These are phyloP conservation scores for Euschistus heros DNA, from an alignment of 1,140 invertebrate genomes.

Conservation along the genomic window DNA sequence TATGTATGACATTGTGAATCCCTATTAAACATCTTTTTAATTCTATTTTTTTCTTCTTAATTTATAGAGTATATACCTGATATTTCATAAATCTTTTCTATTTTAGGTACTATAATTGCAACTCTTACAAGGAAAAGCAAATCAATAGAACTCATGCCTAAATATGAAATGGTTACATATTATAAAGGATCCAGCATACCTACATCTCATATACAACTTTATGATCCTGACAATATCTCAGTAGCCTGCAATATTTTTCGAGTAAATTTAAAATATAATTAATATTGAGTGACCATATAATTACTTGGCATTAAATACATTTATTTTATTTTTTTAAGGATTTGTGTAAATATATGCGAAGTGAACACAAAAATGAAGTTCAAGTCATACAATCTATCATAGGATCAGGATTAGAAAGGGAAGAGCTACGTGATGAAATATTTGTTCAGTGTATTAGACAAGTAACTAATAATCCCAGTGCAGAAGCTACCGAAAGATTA, in stretches of 20 bases:
- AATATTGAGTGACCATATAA: not conserved
- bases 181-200: constrained; percentile 80
- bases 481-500: constrained; percentile 44
- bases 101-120: constrained; percentile 65
- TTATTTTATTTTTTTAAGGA: constrained; percentile 46
- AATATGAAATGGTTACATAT: constrained; percentile 86
- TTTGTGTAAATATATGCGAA: constrained; percentile 72
- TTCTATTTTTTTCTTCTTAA: too few relatives aligned
- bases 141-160: constrained; percentile 66
- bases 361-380: constrained; percentile 70
- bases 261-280: constrained; percentile 42
- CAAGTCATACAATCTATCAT: constrained; percentile 75
- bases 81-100: not conserved
- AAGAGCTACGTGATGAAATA: constrained; percentile 81
- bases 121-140: constrained; percentile 74
- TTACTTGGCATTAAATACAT: constrained; percentile 12
- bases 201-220: constrained; percentile 88
- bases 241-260: constrained; percentile 83
- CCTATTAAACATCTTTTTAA: too few relatives aligned
- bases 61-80: too few relatives aligned
- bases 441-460: constrained; percentile 78
- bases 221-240: constrained; percentile 86
- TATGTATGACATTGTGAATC: too few relatives aligned
- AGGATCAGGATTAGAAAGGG: constrained; percentile 72
- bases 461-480: constrained; percentile 43